Percentiles rank a stretch among this genome's conserved stretches.
These are phyloP conservation scores for Desmodus rotundus DNA, from an alignment of 2,113 vertebrate genomes.

Conservation along the genomic window DNA sequence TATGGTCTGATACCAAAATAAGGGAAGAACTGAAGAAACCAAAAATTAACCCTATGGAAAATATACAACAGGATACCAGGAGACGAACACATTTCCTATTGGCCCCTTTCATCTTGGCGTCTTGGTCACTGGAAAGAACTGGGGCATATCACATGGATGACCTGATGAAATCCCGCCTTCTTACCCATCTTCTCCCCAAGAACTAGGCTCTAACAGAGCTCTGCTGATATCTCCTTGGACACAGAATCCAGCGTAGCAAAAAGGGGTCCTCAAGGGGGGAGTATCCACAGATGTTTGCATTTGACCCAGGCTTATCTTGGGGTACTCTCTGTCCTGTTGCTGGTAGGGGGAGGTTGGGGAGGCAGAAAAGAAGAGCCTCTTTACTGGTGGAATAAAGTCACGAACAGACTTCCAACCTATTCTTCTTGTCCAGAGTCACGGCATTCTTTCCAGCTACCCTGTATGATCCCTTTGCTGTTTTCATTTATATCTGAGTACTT, in stretches of 20 bases:
- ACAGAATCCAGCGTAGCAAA: not conserved
- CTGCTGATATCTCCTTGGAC: not conserved
- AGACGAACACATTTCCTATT: slow-evolving; percentile 16
- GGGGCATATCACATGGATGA: not conserved
- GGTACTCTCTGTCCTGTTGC: not conserved
- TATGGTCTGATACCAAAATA: slow-evolving; percentile 74
- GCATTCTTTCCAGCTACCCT: not conserved
- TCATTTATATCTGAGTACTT: not conserved
- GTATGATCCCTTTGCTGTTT: not conserved
- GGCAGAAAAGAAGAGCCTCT: not conserved
- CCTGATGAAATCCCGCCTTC: not conserved
- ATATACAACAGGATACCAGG: slow-evolving; percentile 38
- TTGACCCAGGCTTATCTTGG: not conserved
- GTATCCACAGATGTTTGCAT: not conserved
- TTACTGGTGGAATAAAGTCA: not conserved
- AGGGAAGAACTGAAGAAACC: slow-evolving; percentile 71
- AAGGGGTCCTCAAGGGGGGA: not conserved
- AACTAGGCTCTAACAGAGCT: not conserved
- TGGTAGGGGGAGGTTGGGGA: not conserved
- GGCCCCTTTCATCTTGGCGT: not conserved
- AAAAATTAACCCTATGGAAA: slow-evolving; percentile 70
- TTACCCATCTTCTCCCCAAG: not conserved
- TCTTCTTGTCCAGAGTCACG: not conserved
- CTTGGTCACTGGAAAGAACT: not conserved
- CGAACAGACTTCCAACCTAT: not conserved